phyloP scores from a whole-genome alignment of 2,797 vertebrate genomes.

The Danio aesculapii region DNA sequence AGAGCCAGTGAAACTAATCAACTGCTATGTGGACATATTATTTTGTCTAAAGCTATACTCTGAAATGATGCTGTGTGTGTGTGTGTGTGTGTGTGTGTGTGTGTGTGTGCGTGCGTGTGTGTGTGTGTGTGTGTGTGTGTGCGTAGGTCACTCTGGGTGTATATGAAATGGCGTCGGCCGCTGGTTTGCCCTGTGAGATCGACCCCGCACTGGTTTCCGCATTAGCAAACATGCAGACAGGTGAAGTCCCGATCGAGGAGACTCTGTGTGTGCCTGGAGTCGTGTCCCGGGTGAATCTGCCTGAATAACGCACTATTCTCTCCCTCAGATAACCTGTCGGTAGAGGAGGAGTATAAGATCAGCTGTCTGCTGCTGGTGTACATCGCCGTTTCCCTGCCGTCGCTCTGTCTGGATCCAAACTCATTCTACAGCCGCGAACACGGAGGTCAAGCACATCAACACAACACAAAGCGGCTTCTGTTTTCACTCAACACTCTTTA shows the following conservation, averaged over 20 bases:
- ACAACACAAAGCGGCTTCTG: neutral
- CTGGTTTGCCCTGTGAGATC: constrained; percentile 88
- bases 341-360: constrained; percentile 91
- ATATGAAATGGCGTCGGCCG: constrained; percentile 89
- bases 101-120: neutral
- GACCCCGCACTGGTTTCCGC: constrained; percentile 87
- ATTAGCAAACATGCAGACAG: constrained; percentile 82
- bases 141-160: constrained; percentile 85
- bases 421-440: constrained; percentile 85
- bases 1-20: too few species aligned
- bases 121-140: constrained; percentile 21
- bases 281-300: too few species aligned
- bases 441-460: constrained; percentile 77
- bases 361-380: constrained; percentile 91
- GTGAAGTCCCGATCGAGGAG: constrained; percentile 68
- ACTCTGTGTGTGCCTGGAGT: neutral
- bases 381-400: constrained; percentile 88
- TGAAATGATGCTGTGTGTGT: constrained; percentile 9
- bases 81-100: constrained; percentile 8
- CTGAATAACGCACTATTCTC: neutral
- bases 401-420: constrained; percentile 82
- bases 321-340: constrained; percentile 81
- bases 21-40: too few species aligned
- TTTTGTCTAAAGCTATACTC: too few species aligned
- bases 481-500: too few species aligned